phyloP scores from a whole-genome alignment of 2,113 vertebrate species.

The Hyla sarda region DNA sequence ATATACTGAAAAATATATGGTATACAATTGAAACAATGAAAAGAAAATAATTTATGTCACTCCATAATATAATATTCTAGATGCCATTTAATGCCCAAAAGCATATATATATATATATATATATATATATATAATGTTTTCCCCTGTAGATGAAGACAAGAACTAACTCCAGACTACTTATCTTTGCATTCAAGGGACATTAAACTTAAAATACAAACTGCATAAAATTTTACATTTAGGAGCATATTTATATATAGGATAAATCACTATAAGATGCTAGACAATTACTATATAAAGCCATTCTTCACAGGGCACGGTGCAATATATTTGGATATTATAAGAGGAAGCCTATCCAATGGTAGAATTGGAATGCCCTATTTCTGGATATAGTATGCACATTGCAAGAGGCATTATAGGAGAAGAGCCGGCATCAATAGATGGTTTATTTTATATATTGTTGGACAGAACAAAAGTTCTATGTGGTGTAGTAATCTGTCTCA shows the following conservation, averaged over 20 bases:
- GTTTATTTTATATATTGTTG: too few relatives aligned
- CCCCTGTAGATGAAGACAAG: not conserved
- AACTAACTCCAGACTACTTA: not conserved
- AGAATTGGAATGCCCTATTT: too few relatives aligned
- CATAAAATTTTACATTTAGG: not conserved
- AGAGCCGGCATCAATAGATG: too few relatives aligned
- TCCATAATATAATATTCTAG: not conserved
- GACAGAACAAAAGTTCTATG: too few relatives aligned
- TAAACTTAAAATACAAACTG: constrained; percentile 16
- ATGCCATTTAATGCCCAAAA: not conserved
- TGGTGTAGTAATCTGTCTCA: too few relatives aligned
- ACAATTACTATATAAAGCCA: not conserved
- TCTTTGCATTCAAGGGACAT: not conserved
- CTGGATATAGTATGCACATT: too few relatives aligned
- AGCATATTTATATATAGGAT: not conserved
- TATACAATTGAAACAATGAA: not conserved
- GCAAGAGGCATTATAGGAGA: too few relatives aligned
- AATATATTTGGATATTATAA: not conserved
- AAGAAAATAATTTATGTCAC: not conserved
- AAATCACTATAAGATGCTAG: not conserved
- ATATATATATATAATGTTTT: too few relatives aligned
- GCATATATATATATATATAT: too few relatives aligned
- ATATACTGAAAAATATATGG: not conserved
- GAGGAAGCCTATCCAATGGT: too few relatives aligned
- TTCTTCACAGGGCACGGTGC: not conserved